Evolutionary conservation across 2,888 invertebrate species (phyloP), one percentile per base, ranked within the genome.

Genomic region (Papilio demoleus): DNA sequence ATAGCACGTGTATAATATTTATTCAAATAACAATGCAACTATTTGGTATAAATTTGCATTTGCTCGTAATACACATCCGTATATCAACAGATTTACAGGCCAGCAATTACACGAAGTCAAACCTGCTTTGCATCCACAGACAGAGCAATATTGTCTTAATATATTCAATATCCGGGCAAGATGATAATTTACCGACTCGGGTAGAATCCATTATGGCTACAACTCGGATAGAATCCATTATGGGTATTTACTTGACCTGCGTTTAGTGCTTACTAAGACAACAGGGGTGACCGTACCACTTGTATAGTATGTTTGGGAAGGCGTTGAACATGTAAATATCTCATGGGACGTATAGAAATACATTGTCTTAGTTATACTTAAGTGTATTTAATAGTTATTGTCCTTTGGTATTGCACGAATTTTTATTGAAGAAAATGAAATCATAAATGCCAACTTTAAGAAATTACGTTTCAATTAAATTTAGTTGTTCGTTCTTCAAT

Each of bases 201-300:
- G 85, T 83, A 81, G 91, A 93, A 91, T 93, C 92, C 93, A 93
- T 93, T 93, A 93, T 86, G 90, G 88, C 79, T 92, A 92, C 79
- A 86, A 81, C 82, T 79, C 79, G 83, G 82, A 85, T 83, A 81
- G 91, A 93, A 91, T 93, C 92, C 93, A 93, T 93, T 93, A 93
- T 86, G 90, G 88, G 79, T 92, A 92, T 93, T 93, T 92, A 90
- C 92, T 92, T 93, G 93, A 93, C 93, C 93, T 90, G 82, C 82
- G 90, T 84, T 88, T 89, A 88, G 88, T 92, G 92, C 93, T 93
- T 92, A 87, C 92, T 93, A 90, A 93, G 91, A 93, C 90, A 93
- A 93, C 92, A 93, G 82, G 91, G 92, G 90, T 83, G 87, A 84
- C 85, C 86, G 83, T 73, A 60, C 62, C 59, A 68, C 68, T 64